phyloP scores from a whole-genome alignment of 2,113 vertebrate genomes.

The Phalacrocorax pelagicus region DNA sequence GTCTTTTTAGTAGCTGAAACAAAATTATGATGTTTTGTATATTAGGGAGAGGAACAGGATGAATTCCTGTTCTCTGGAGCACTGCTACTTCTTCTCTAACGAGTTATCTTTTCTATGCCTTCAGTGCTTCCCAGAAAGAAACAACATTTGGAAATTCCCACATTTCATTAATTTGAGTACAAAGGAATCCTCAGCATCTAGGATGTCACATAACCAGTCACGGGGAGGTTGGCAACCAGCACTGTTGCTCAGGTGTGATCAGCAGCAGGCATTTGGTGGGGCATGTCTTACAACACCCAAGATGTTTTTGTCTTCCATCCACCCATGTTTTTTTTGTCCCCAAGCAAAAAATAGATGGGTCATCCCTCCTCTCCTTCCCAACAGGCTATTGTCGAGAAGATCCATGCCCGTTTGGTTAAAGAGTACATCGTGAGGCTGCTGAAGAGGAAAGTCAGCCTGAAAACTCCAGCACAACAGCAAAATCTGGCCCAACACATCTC shows the following conservation, averaged over 20 bases:
- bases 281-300: background rate
- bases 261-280: background rate
- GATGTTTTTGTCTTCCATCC: background rate
- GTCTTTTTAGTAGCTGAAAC: slow-evolving; percentile 1
- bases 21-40: background rate
- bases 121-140: slow-evolving; percentile 46
- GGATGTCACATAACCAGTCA: background rate
- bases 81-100: background rate
- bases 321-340: background rate
- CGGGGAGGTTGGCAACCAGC: background rate
- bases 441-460: slow-evolving; percentile 77
- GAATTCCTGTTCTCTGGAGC: slow-evolving; percentile 18
- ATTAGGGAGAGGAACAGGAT: background rate
- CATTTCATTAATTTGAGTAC: background rate
- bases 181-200: slow-evolving; percentile 9
- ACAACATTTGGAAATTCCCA: slow-evolving; percentile 23
- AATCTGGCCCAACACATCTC: slow-evolving; percentile 70
- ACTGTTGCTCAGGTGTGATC: background rate
- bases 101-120: background rate
- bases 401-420: slow-evolving; percentile 71
- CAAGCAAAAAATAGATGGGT: background rate
- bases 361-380: background rate
- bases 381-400: slow-evolving; percentile 74
- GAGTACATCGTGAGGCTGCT: slow-evolving; percentile 81
- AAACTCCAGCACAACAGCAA: slow-evolving; percentile 70